These are phyloP conservation scores for Eulemur albifrons DNA, from an alignment of 2,797 vertebrate species.

Conservation along the genomic window DNA sequence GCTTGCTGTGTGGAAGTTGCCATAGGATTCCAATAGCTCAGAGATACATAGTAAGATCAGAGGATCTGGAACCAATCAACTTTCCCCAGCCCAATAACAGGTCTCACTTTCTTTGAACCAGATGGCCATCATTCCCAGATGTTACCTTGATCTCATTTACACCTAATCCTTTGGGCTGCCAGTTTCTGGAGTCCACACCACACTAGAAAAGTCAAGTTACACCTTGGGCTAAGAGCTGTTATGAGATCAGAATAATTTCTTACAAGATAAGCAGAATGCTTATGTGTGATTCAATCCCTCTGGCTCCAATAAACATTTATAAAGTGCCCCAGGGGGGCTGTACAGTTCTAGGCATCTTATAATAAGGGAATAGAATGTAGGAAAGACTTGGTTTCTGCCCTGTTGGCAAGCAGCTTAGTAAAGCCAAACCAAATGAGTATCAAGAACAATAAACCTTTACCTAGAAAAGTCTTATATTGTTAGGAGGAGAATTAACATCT, in stretches of 20 bases:
- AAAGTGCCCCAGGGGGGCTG: slow-evolving; percentile 13
- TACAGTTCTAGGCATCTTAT: slow-evolving; percentile 52
- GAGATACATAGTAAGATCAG: not conserved
- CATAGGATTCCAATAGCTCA: not conserved
- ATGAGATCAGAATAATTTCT: slow-evolving; percentile 48
- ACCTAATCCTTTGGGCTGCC: slow-evolving; percentile 54
- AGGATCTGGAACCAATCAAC: slow-evolving; percentile 56
- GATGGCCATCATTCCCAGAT: not conserved
- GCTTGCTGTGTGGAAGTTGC: not conserved
- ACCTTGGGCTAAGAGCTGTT: slow-evolving; percentile 42
- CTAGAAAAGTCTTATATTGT: not conserved
- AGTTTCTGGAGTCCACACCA: slow-evolving; percentile 38
- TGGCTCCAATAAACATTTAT: slow-evolving; percentile 62
- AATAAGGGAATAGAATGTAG: not conserved
- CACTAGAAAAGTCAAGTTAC: slow-evolving; percentile 53
- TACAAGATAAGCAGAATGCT: slow-evolving; percentile 62
- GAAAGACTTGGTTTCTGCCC: slow-evolving; percentile 42
- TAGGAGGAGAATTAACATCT: not conserved
- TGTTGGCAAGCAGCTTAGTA: slow-evolving; percentile 30
- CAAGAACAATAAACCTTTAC: slow-evolving; percentile 30
- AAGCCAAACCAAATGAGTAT: slow-evolving; percentile 44
- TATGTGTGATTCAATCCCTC: slow-evolving; percentile 53
- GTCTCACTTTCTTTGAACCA: slow-evolving; percentile 60
- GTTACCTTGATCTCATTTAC: slow-evolving; percentile 44
- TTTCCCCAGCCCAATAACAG: slow-evolving; percentile 21